phyloP scores from a whole-genome alignment of 2,113 vertebrate species.

The Calyptomena viridis region DNA sequence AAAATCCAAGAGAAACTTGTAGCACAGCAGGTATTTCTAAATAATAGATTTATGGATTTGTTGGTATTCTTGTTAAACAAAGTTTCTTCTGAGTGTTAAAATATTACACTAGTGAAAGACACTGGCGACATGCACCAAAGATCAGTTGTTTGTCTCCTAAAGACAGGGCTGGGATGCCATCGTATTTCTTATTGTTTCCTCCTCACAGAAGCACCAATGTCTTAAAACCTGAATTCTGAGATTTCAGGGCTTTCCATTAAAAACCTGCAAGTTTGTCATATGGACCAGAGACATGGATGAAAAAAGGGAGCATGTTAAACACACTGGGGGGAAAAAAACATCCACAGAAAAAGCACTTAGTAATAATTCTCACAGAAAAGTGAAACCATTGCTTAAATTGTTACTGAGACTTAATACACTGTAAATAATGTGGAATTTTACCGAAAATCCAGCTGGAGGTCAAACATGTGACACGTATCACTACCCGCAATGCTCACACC shows the following conservation, averaged over 20 bases:
- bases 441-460: not conserved
- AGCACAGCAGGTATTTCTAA: not conserved
- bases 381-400: not conserved
- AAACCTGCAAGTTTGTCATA: not conserved
- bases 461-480: not conserved
- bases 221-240: not conserved
- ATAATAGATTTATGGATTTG: not conserved
- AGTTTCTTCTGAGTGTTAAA: not conserved
- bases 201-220: not conserved
- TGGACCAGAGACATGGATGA: rapidly evolving
- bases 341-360: not conserved
- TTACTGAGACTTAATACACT: not conserved
- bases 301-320: not conserved
- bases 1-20: not conserved
- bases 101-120: not conserved
- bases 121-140: not conserved
- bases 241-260: not conserved
- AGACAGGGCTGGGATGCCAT: not conserved
- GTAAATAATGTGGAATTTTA: not conserved
- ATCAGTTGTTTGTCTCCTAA: not conserved
- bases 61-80: not conserved
- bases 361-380: not conserved
- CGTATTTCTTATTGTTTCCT: not conserved
- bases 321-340: not conserved
- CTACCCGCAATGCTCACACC: rapidly evolving